A percentile compares a stretch with the other conserved stretches of the same genome.
Conservation (phyloP, 2,797 vertebrate species). For the Micrastur ruficollis region DNA sequence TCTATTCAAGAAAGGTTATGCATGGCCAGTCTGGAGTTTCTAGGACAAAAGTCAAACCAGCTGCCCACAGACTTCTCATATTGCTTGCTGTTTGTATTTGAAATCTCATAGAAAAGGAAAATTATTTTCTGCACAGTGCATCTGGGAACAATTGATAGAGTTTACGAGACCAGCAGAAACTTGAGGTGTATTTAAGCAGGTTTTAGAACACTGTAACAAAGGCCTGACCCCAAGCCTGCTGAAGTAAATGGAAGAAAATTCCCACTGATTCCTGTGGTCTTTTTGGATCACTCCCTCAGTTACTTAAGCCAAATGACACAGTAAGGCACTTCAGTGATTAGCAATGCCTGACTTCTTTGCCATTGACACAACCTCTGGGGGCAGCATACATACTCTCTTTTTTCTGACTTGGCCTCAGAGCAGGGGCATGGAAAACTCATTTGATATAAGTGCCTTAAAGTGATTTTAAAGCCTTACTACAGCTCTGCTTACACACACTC, state of each 20-base stretch:
- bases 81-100: background rate
- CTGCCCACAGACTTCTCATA: background rate
- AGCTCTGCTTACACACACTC: background rate
- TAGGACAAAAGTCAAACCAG: conserved; percentile 7
- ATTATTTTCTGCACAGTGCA: background rate
- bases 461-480: background rate
- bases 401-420: background rate
- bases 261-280: background rate
- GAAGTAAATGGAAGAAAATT: background rate
- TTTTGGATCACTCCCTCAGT: background rate
- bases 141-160: conserved; percentile 7
- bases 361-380: background rate
- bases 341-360: background rate
- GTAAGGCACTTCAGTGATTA: conserved; percentile 18
- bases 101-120: conserved; percentile 20
- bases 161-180: background rate
- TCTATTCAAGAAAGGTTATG: background rate
- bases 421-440: background rate
- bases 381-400: background rate
- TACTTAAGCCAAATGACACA: background rate
- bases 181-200: background rate
- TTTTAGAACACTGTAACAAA: background rate
- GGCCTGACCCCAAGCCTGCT: background rate
- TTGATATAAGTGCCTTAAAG: background rate
- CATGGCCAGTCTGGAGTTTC: background rate